Evolutionary conservation across 2,888 invertebrate genomes (phyloP), one percentile per base, ranked within the genome.

Genomic region (Rhodophaea formosa): DNA sequence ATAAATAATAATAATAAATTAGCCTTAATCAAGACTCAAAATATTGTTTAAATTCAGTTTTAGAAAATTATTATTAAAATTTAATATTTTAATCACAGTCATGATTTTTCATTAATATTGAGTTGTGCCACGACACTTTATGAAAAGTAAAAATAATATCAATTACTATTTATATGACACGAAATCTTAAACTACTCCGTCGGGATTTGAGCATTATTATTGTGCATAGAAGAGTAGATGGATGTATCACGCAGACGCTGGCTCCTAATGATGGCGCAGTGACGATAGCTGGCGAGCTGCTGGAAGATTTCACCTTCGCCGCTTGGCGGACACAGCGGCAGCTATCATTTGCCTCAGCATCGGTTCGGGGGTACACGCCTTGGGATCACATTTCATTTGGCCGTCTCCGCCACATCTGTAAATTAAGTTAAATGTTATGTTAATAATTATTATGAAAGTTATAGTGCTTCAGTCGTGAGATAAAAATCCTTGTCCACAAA

Each of bases 381-480:
- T 95, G 60, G 98, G 98, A 87, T 97, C 96, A 88, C 98, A 98
- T 88, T 97, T 95, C 97, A 98, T 97, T 88, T 97, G 96, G 74
- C 97, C 97, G 84, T 97, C 95, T 65, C 96, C 95, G 77, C 97
- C 97, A 90, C 98, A 98, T 89, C 97, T 97, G 89, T 35, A 92
- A 92, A 69, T 57, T 60, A 68, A 63, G 59, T 52, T 61, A 39
- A 12, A 5, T 23, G 5, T 23, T 3, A 23, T 23, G 23, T 23
- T 23, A 23, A 23, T 23, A 23, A n/a, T n/a, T 23, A 23, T 23
- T 23, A 23, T 23, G 2, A 23, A 23, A 2, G 5, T 23, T 3
- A 23, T 5, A 23, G n/a, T n/a, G n/a, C n/a, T n/a, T n/a, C n/a
- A n/a, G n/a, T n/a, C n/a, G n/a, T n/a, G n/a, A n/a, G n/a, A n/a